Evolutionary conservation across 2,113 vertebrate species (phyloP), one percentile per base, ranked within the genome.

Genomic region (Chaenogobius annularis): DNA sequence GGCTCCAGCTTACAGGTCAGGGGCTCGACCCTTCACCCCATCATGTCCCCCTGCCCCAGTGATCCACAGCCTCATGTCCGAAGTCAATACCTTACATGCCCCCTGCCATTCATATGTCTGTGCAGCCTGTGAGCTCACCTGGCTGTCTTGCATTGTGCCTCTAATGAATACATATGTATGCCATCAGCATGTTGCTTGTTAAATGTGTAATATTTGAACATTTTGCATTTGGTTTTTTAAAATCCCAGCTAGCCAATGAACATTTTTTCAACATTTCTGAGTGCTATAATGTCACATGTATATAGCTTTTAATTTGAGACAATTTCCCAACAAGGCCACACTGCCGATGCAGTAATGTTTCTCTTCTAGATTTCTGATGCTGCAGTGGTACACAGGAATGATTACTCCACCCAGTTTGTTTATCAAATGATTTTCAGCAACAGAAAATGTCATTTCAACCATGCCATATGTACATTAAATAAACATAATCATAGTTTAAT

Each of bases 1-100:
- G 94, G 94, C 89, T 94, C 92, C 86, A 91, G 93, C 93, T 94
- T 94, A 91, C 96, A 97, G 96, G 96, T 97, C 93, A 97, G 96
- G 94, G 93, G 83, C 87, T 66, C 86, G 82, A 71, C 72, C 69
- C 85, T 76, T 73, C 83, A 79, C 55, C 31, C 66, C 69, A 83
- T 67, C 70, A 66, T 78, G 73, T 83, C 78, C 78, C 77, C 65
- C 64, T 73, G 72, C 69, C 59, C 59, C 73, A 84, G 82, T 85
- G 87, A 82, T 79, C 80, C 69, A 67, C 85, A 83, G 79, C 46
- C 78, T 69, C 44, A 40, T 66, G 64, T 52, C 50, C 79, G 70
- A 69, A 69, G 77, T 76, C 81, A 74, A 46, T 48, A 64, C 79
- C 80, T 69, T 54, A 50, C 73, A 82, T 85, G 63, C 66, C 73